Evolutionary conservation across 2,888 invertebrate genomes (phyloP), one percentile per base, ranked within the genome.

Genomic region (Eugnorisma glareosa): DNA sequence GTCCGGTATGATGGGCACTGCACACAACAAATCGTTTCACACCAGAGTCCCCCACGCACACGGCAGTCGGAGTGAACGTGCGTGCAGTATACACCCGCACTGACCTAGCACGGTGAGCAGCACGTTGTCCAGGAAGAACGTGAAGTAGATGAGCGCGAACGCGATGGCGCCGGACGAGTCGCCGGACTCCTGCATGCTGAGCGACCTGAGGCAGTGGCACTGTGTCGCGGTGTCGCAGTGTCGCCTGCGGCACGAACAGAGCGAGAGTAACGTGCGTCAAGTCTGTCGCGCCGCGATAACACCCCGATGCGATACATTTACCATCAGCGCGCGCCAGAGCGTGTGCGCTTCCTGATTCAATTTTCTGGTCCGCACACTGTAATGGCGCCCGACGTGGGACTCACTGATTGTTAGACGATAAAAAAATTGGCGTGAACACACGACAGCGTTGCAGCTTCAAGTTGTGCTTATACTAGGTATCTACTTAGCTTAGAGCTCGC

Each of bases 31-130:
- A 57, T 18, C 21, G 57, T 4, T 0, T 61, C 35, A 61, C 35
- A 35, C n/a, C 0, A 15, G 11, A 11, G 6, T 28, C 28, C 2
- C 2, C 13, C 57, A 57, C 59, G 21, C 31, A 35, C 59, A 21
- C 57, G 1, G 2, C 57, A 57, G 54, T 21, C 45, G 45, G 21
- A 48, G 43, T 40, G 40, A 43, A 43, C 45, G 13, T 7, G 13
- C 59, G 31, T 1, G 21, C 35, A 35, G 35, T 2, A 57, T 15
- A n/a, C 54, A 31, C 31, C 10, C 35, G 35, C 64, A 40, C 64
- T 40, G 95, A 99, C 99, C 99, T 70, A 99, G 98, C 57, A 99
- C 98, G 54, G 99, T 99, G 67, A 99, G 97, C 37, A 99, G 97
- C 82, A 99, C 97, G 94, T 99, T 99, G 96, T 99, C 99, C 93